Percentiles rank a stretch among this genome's conserved stretches.
phyloP scores from a whole-genome alignment of 2,113 vertebrate species.

The Oncorhynchus keta region DNA sequence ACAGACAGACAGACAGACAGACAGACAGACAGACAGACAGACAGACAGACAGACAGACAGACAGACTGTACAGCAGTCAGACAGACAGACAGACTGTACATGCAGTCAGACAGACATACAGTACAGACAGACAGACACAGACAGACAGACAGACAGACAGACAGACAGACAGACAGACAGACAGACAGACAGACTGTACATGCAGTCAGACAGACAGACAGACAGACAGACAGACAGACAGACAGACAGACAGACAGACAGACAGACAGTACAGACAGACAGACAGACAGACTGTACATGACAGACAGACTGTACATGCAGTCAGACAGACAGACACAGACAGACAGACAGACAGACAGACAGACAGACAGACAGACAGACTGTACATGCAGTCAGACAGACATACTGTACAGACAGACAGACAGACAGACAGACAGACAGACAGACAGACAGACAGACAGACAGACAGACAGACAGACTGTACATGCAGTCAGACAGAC shows the following conservation, averaged over 20 bases:
- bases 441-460: conserved; percentile 16
- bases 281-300: too few species aligned
- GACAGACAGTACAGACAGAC: conserved; percentile 15
- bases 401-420: too few species aligned
- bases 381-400: too few species aligned
- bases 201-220: conserved; percentile 23
- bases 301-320: too few species aligned
- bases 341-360: conserved; percentile 22
- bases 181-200: too few species aligned
- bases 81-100: conserved; percentile 46
- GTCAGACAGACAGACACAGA: conserved; percentile 22
- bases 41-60: too few species aligned
- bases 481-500: too few species aligned
- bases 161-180: conserved; percentile 37
- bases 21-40: conserved; percentile 18
- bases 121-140: conserved; percentile 22
- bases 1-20: conserved; percentile 36
- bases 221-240: too few species aligned
- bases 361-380: not conserved
- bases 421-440: conserved; percentile 37
- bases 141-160: too few species aligned
- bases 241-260: conserved; percentile 37
- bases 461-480: too few species aligned
- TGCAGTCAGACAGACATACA: too few species aligned
- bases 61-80: not conserved